These are phyloP conservation scores for Tanypteryx hageni DNA, from an alignment of 2,888 invertebrate genomes.

Conservation along the genomic window DNA sequence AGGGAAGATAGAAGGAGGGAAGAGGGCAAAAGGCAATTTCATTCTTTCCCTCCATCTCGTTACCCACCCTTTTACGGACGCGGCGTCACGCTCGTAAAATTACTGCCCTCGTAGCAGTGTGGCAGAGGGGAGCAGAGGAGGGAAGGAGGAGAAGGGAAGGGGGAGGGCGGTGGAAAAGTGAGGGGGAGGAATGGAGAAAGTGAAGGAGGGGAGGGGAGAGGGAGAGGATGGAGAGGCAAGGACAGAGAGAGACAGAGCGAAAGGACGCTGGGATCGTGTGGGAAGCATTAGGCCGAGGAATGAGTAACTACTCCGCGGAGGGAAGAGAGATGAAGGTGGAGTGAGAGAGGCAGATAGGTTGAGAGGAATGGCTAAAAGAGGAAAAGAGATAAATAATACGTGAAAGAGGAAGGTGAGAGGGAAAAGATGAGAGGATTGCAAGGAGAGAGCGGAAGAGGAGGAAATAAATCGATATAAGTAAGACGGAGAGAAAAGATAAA, in stretches of 20 bases:
- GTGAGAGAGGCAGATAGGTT: too few relatives aligned
- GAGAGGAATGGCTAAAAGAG: too few relatives aligned
- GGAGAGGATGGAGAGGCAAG: not conserved
- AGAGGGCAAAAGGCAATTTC: too few relatives aligned
- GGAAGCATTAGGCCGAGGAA: not conserved
- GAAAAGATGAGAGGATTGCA: too few relatives aligned
- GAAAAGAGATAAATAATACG: too few relatives aligned
- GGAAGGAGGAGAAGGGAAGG: not conserved
- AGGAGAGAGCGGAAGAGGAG: too few relatives aligned
- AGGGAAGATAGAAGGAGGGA: too few relatives aligned
- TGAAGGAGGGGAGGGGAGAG: not conserved
- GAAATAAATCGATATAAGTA: too few relatives aligned
- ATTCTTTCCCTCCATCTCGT: slow-evolving; percentile 27
- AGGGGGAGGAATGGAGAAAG: not conserved
- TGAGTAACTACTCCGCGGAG: not conserved
- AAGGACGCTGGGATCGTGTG: not conserved
- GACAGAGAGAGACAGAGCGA: not conserved
- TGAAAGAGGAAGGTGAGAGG: too few relatives aligned
- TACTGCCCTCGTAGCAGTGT: slow-evolving; percentile 6
- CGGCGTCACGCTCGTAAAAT: slow-evolving; percentile 47
- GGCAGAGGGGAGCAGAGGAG: not conserved
- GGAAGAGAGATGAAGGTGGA: not conserved
- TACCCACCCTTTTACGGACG: slow-evolving; percentile 41
- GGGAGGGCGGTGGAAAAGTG: not conserved
- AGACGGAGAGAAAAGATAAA: too few relatives aligned